Evolutionary conservation across 2,797 vertebrate species (phyloP), one percentile per base, ranked within the genome.

Genomic region (Chrysocyon brachyurus): DNA sequence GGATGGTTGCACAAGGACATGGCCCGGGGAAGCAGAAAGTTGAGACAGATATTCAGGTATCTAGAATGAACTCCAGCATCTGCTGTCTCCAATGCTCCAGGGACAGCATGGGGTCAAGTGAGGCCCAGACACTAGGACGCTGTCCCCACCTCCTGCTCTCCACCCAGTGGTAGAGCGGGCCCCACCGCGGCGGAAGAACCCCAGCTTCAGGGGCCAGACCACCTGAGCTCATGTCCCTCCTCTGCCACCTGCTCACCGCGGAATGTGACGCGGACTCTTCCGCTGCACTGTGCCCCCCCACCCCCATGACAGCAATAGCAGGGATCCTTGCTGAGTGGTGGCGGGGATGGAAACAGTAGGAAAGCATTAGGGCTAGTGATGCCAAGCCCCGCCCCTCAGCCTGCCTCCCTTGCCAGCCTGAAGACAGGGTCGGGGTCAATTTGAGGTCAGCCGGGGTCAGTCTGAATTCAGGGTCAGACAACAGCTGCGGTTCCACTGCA

Each of bases 161-260:
- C 40, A 11, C 61, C 56, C 66, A 33, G 70, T 11, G 7, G 33
- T 46, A 26, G 28, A 33, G 61, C 2, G 1, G 31, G 2, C 6
- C 10, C 22, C 4, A 2, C 33, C 0, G 0, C 1, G 11, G 52
- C 0, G 24, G 83, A 5, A 6, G 40, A 61, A 28, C 12, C 16
- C 6, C 46, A 15, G 68, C 28, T 11, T 21, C 26, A 2, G n/a
- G n/a, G 8, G 36, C 36, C 15, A 75, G 72, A 9, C 17, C 26
- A 75, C 24, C 82, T 24, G 57, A 84, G 12, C 26, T 22, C 52
- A 12, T 46, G 63, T 28, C 46, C 33, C 40, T 2, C 33, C 83
- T 66, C 68, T 59, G 21, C 70, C 4, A 7, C 33, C 61, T 64
- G 73, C 52, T 73, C 28, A 4, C 52, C 12, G 54, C 21, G 59